Conservation (phyloP, 2,797 vertebrate species). For the Notolabrus celidotus region DNA sequence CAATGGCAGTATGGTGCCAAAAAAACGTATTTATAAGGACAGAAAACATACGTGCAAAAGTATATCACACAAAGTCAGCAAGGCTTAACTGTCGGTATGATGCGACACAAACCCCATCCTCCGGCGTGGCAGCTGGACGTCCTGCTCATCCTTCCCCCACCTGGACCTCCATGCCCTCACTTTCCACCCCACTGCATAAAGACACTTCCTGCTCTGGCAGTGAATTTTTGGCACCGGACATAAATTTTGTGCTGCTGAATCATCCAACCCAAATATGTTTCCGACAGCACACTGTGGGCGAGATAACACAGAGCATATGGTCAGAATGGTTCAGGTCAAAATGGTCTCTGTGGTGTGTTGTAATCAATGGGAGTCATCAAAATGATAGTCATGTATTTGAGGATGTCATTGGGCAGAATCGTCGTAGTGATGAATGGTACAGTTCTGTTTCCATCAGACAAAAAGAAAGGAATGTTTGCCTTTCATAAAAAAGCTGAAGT, state of each 20-base stretch:
- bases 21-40: neutral
- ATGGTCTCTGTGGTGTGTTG: neutral
- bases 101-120: neutral
- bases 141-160: neutral
- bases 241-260: conserved; percentile 3
- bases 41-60: neutral
- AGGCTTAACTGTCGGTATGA: neutral
- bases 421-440: neutral
- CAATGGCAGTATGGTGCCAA: no score
- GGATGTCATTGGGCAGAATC: neutral
- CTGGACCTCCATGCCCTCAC: neutral
- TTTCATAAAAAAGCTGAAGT: no score
- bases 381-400: neutral
- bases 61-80: neutral
- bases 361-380: neutral
- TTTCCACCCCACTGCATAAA: conserved; percentile 9
- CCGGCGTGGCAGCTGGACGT: neutral
- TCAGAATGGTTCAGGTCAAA: neutral
- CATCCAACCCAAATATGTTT: conserved; percentile 14
- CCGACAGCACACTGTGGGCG: conserved; percentile 1
- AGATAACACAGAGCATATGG: conserved; percentile 19
- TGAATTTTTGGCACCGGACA: neutral
- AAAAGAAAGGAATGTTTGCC: no score
- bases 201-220: conserved; percentile 29
- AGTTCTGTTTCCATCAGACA: neutral